Conservation (phyloP, 2,888 invertebrate species). For the Ichneumon xanthorius region DNA sequence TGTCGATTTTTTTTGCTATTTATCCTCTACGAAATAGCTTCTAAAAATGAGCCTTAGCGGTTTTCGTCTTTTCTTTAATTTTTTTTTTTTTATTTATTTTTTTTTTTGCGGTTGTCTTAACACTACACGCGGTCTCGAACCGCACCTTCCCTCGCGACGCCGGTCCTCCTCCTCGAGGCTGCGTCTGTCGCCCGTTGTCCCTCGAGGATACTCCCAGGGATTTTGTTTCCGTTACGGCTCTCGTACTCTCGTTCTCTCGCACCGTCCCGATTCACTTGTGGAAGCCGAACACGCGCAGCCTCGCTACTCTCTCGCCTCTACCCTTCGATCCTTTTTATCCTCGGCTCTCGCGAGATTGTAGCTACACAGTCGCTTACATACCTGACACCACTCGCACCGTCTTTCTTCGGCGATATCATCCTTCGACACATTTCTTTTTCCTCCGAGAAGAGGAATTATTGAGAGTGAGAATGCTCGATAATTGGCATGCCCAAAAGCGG, state of each 20-base stretch:
- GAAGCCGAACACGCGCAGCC: constrained; percentile 64
- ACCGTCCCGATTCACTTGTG: constrained; percentile 62
- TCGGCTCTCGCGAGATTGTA: constrained; percentile 40
- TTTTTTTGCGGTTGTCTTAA: constrained; percentile 17
- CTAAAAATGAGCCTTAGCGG: neutral
- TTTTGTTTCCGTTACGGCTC: constrained; percentile 56
- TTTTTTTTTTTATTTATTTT: no score
- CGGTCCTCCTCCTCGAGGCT: neutral
- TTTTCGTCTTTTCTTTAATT: neutral
- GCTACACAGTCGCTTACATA: constrained; percentile 25
- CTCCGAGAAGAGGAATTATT: neutral
- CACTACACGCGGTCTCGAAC: constrained; percentile 31
- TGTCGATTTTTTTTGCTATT: constrained; percentile 17
- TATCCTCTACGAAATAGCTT: constrained; percentile 5
- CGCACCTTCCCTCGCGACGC: neutral
- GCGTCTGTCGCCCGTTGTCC: constrained; percentile 25
- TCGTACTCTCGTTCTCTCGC: constrained; percentile 39
- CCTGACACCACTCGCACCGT: neutral
- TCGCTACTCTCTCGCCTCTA: constrained; percentile 39
- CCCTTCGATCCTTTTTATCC: constrained; percentile 48
- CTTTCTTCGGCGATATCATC: neutral
- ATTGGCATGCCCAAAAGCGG: neutral
- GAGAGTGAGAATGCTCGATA: neutral
- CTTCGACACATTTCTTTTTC: neutral
- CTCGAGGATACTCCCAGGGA: constrained; percentile 54